Evolutionary conservation across 2,113 vertebrate genomes (phyloP), one percentile per base, ranked within the genome.

Genomic region (Triplophysa dalaica): DNA sequence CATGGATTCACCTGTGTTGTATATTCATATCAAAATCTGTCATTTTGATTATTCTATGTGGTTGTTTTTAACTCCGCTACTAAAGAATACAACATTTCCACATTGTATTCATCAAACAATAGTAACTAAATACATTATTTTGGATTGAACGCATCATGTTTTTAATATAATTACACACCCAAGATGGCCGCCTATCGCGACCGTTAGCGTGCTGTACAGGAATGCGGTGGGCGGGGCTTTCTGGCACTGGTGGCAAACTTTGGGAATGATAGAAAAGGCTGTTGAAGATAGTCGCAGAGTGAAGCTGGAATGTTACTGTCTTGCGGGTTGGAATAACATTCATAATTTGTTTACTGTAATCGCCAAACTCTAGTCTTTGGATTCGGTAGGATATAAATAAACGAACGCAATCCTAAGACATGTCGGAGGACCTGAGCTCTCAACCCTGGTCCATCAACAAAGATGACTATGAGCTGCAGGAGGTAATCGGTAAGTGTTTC

Each of bases 381-480:
- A 87, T 83, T 84, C 77, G 78, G 58, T 75, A 14, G 68, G 70
- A 14, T 86, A 74, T 81, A 48, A 29, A 33, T 66, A 77, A 85
- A 75, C 85, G 84, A 29, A 76, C 82, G 65, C 33, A 85, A 81
- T 77, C 87, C 66, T 89, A 88, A 93, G 93, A 92, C 93, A 97
- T 98, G 94, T 93, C 95, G 88, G 96, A 97, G 93, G 96, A 98
- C 91, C 87, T 90, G 91, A 95, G 94, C 91, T 92, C 94, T 87
- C 92, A 96, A 90, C 91, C 96, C 85, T 98, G 96, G 96, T 95
- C 96, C 92, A 98, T 97, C 93, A 94, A 95, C 93, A 93, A 94
- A 91, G 96, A 98, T 93, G 96, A 98, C 81, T 98, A 98, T 69
- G 96, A 97, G 90, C 94, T 98, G 79, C 94, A 95, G 91, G 96